A percentile compares a stretch with the other conserved stretches of the same genome.
Conservation (phyloP, 1,140 invertebrate genomes). For the Monochamus saltuarius region DNA sequence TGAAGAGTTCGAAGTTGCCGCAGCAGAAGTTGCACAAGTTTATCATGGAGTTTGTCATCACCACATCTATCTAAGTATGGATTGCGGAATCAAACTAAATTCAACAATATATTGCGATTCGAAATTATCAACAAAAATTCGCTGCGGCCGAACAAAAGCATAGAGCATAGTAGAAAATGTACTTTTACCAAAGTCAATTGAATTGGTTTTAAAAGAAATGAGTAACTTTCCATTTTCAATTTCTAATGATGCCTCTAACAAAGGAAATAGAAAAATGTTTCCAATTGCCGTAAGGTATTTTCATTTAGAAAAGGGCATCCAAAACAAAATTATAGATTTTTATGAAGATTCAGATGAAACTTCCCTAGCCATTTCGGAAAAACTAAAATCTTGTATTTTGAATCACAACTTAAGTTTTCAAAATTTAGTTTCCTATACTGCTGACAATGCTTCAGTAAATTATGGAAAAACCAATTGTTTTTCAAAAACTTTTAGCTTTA, state of each 20-base stretch:
- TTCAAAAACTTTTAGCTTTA: not conserved
- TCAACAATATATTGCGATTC: not conserved
- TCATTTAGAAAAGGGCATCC: not conserved
- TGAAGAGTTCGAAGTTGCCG: too few species aligned
- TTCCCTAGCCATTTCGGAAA: not conserved
- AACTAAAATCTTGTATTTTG: not conserved
- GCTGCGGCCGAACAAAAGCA: slow-evolving; percentile 13
- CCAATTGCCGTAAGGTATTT: slow-evolving; percentile 4
- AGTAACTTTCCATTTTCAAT: slow-evolving; percentile 8
- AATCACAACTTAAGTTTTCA: not conserved
- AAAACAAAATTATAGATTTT: slow-evolving; percentile 3
- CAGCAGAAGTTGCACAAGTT: too few species aligned
- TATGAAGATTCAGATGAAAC: slow-evolving; percentile 6
- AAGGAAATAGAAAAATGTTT: slow-evolving; percentile 4
- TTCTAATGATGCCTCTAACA: slow-evolving; percentile 9
- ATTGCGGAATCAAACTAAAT: slow-evolving; percentile 7
- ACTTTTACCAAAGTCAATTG: not conserved
- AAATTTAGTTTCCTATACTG: not conserved
- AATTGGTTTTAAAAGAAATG: slow-evolving; percentile 3
- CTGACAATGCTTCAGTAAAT: slow-evolving; percentile 11
- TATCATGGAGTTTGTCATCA: too few species aligned
- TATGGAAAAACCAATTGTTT: slow-evolving; percentile 1
- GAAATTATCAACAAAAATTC: not conserved
- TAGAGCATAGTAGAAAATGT: not conserved
- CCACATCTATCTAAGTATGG: not conserved